Evolutionary conservation across 2,888 invertebrate species (phyloP).

Genomic region (Rambutsinella grinnellia): DNA sequence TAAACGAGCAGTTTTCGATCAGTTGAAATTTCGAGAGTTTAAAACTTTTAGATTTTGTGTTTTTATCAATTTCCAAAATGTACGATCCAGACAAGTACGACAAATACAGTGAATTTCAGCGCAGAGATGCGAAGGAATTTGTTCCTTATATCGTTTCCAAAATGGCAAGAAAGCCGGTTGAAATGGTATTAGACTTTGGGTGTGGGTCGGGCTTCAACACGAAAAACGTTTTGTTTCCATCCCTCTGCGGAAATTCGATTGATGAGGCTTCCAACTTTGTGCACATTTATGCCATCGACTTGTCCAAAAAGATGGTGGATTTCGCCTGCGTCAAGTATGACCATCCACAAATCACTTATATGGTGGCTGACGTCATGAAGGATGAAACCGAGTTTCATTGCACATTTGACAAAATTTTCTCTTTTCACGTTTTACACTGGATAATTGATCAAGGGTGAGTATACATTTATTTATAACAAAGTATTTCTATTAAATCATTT

Average conservation of each 20-base stretch:
- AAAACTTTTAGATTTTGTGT: not conserved
- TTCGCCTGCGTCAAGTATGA: constrained; percentile 63
- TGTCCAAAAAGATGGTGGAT: constrained; percentile 65
- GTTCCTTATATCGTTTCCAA: constrained; percentile 62
- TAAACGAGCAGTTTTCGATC: too few relatives aligned
- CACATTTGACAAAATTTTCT: constrained; percentile 66
- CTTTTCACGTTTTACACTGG: constrained; percentile 66
- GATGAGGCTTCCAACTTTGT: constrained; percentile 2
- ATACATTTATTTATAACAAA: too few relatives aligned
- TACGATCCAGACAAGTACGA: constrained; percentile 66
- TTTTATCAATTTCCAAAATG: constrained; percentile 56
- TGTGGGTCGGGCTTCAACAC: constrained; percentile 65
- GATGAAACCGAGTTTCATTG: constrained; percentile 62
- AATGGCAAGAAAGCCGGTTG: constrained; percentile 56
- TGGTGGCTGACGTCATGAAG: constrained; percentile 64
- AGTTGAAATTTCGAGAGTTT: not conserved
- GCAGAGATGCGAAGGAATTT: constrained; percentile 62
- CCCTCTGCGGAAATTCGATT: constrained; percentile 28
- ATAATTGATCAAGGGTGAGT: constrained; percentile 65
- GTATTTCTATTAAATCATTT: too few relatives aligned
- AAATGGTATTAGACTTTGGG: constrained; percentile 64
- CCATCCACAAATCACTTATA: constrained; percentile 63
- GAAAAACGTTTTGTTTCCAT: constrained; percentile 59
- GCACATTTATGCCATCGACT: constrained; percentile 62
- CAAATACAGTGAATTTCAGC: constrained; percentile 64